Evolutionary conservation across 1,140 invertebrate species (phyloP).

Genomic region (Dolichoris vasculosae): DNA sequence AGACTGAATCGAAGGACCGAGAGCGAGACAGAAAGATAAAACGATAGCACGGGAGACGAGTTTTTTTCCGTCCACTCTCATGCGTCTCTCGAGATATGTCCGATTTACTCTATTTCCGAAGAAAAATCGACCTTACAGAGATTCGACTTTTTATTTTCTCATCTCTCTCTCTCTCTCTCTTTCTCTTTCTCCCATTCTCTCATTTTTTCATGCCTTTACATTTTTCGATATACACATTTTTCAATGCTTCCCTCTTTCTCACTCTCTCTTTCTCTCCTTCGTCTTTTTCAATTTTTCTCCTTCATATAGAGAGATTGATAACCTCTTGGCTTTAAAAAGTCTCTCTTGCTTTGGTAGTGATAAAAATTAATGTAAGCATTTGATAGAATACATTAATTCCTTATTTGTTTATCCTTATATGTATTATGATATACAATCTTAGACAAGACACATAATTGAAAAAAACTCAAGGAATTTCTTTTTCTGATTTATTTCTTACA

Average conservation of each 20-base stretch:
- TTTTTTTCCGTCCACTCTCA: conserved; percentile 19
- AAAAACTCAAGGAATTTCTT: not conserved
- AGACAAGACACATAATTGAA: not conserved
- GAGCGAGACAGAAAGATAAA: conserved; percentile 14
- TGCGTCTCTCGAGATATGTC: conserved; percentile 43
- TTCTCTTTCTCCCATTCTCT: not conserved
- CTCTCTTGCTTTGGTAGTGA: not conserved
- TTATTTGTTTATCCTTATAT: conserved; percentile 17
- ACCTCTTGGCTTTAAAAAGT: conserved; percentile 37
- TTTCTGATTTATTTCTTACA: not conserved
- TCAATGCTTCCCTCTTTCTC: not conserved
- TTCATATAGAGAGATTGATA: conserved; percentile 35
- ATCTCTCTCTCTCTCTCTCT: conserved; percentile 18
- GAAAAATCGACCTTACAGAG: conserved; percentile 48
- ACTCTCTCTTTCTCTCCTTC: conserved; percentile 9
- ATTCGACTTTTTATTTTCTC: conserved; percentile 33
- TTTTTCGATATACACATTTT: conserved; percentile 13
- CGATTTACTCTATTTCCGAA: conserved; percentile 49
- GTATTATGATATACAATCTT: not conserved
- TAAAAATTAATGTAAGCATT: conserved; percentile 37
- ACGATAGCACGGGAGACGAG: conserved; percentile 1
- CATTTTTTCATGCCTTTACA: not conserved
- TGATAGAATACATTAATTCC: not conserved
- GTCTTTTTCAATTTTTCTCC: conserved; percentile 46
- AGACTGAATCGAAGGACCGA: conserved; percentile 30